Evolutionary conservation across 2,113 vertebrate species (phyloP).

Genomic region (Spilogale gracilis): DNA sequence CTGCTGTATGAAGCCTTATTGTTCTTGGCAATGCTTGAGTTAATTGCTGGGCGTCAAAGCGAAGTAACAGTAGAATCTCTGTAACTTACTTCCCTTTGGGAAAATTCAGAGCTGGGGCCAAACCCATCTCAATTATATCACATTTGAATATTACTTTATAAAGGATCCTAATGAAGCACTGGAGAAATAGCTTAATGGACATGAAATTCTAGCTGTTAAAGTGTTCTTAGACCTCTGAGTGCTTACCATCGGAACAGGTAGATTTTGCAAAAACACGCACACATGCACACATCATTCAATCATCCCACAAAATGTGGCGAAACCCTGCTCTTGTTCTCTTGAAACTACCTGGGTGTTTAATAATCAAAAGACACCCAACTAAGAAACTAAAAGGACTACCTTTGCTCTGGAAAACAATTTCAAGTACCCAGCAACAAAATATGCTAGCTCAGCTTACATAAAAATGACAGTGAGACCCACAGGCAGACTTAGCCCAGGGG

Average conservation of each 20-base stretch:
- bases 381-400: neutral
- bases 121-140: neutral
- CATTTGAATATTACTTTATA: conserved; percentile 41
- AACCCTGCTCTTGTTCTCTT: neutral
- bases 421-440: neutral
- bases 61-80: neutral
- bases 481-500: neutral
- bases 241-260: neutral
- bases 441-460: neutral
- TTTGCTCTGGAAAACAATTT: neutral
- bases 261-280: neutral
- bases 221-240: neutral
- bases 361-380: neutral
- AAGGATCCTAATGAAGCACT: neutral
- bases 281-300: neutral
- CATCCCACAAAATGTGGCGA: neutral
- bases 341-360: neutral
- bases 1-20: neutral
- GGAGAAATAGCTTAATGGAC: neutral
- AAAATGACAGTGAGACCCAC: neutral
- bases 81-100: neutral
- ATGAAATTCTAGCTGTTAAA: neutral
- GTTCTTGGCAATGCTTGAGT: conserved; percentile 39
- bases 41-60: conserved; percentile 56
- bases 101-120: neutral